A percentile compares a stretch with the other conserved stretches of the same genome.
These are phyloP conservation scores for Hapalemur alaotrensis DNA, from an alignment of 2,797 vertebrate species.

Conservation along the genomic window DNA sequence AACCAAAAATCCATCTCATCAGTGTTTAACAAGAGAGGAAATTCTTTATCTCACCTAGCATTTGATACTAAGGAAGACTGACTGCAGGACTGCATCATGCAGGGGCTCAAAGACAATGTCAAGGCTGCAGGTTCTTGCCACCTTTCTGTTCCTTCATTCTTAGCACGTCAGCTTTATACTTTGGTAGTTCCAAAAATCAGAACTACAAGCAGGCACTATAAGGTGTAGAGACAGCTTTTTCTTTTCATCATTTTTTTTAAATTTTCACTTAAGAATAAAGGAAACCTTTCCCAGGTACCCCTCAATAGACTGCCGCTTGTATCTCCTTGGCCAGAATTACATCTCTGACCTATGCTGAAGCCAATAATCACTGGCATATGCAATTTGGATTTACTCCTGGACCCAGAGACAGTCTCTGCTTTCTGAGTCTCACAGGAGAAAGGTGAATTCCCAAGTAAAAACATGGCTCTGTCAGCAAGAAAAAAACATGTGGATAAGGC, in stretches of 20 bases:
- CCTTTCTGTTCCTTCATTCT: not conserved
- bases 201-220: not conserved
- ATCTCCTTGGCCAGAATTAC: not conserved
- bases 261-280: not conserved
- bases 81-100: not conserved
- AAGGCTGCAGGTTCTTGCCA: rapidly evolving
- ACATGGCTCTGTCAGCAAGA: not conserved
- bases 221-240: not conserved
- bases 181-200: not conserved
- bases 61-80: not conserved
- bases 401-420: not conserved
- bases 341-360: not conserved
- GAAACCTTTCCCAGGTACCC: not conserved
- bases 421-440: not conserved
- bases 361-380: not conserved
- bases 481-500: not conserved
- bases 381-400: not conserved
- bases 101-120: too few relatives aligned
- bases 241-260: not conserved
- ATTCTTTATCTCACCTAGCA: not conserved
- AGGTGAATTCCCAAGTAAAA: not conserved
- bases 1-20: not conserved
- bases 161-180: not conserved
- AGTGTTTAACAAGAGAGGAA: not conserved
- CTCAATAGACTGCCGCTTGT: not conserved